Conservation (phyloP, 1,140 invertebrate species). For the Pantala flavescens region DNA sequence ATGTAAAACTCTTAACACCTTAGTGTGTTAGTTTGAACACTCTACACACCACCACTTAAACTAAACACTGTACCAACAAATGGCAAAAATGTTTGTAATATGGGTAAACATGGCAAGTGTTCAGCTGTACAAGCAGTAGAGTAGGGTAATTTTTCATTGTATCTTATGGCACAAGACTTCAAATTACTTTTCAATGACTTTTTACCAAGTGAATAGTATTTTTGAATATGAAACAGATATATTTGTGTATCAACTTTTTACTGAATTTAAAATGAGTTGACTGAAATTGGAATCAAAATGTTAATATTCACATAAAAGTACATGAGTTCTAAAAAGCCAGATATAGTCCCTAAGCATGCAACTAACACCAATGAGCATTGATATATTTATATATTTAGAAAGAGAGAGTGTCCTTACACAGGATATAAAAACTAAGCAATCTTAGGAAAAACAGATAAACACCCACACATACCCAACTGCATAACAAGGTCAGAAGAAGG, state of each 20-base stretch:
- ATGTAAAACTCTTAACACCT: not conserved
- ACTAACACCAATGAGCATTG: not conserved
- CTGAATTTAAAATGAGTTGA: not conserved
- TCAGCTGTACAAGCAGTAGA: too few species aligned
- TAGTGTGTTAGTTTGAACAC: conserved; percentile 6
- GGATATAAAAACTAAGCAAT: not conserved
- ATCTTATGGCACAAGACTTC: too few species aligned
- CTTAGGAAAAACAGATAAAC: not conserved
- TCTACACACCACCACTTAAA: conserved; percentile 1
- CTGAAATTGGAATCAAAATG: conserved; percentile 4
- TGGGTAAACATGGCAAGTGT: not conserved
- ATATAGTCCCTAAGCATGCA: not conserved
- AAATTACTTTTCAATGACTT: too few species aligned
- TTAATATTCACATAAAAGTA: not conserved
- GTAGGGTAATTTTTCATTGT: too few species aligned
- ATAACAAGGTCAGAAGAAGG: not conserved
- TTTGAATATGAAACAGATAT: not conserved
- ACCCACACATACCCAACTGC: conserved; percentile 3
- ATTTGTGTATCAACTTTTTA: not conserved
- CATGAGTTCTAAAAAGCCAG: not conserved
- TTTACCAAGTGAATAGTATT: not conserved
- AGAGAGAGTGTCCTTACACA: not conserved
- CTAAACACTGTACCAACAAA: conserved; percentile 6
- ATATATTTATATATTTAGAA: not conserved
- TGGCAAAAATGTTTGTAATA: not conserved